Percentiles rank a stretch among this genome's conserved stretches.
These are phyloP conservation scores for Seriola dumerili DNA, from an alignment of 2,113 vertebrate genomes.

Conservation along the genomic window DNA sequence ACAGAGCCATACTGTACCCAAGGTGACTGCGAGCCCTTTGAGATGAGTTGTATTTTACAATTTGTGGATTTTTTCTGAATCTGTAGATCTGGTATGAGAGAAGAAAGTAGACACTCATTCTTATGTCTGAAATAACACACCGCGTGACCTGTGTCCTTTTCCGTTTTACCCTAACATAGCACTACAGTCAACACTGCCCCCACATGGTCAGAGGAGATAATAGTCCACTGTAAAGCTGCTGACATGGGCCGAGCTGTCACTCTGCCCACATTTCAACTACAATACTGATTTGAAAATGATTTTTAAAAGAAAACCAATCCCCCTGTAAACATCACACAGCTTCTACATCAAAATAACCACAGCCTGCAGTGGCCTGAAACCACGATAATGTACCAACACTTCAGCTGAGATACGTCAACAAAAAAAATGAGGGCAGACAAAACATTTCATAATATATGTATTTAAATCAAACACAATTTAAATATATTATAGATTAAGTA, in stretches of 20 bases:
- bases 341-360: not conserved
- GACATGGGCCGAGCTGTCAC: not conserved
- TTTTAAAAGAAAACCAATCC: not conserved
- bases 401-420: not conserved
- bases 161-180: not conserved
- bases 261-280: not conserved
- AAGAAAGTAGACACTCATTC: not conserved
- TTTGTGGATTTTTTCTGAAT: not conserved
- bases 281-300: not conserved
- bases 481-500: slow-evolving; percentile 98
- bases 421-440: slow-evolving; percentile 81
- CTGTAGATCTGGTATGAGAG: not conserved
- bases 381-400: not conserved
- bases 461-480: slow-evolving; percentile 99
- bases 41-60: slow-evolving; percentile 20
- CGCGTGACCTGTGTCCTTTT: not conserved
- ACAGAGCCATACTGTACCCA: no score
- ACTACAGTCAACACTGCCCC: slow-evolving; percentile 64
- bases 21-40: not conserved
- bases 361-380: not conserved
- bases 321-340: not conserved
- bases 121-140: not conserved
- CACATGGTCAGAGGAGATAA: slow-evolving; percentile 60
- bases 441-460: slow-evolving; percentile 91
- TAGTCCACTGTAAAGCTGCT: not conserved